These are phyloP conservation scores for Leptopterna dolabrata DNA, from an alignment of 2,888 invertebrate genomes.

Conservation along the genomic window DNA sequence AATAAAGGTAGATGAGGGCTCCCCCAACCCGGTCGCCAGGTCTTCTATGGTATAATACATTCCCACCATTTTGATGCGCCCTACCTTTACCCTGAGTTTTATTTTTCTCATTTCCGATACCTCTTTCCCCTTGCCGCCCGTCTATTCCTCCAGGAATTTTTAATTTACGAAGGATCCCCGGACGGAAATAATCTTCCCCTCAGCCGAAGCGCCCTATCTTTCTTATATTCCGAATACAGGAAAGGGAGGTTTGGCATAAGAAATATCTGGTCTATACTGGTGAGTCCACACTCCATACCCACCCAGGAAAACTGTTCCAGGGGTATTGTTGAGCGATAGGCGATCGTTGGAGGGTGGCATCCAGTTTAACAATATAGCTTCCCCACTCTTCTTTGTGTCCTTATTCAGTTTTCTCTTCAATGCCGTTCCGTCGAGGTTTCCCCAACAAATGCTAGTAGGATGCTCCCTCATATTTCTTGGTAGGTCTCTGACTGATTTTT, in stretches of 20 bases:
- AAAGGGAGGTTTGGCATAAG: not conserved
- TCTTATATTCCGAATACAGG: not conserved
- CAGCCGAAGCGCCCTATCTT: not conserved
- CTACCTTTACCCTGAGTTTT: not conserved
- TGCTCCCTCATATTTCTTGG: slow-evolving; percentile 15
- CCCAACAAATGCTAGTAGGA: not conserved
- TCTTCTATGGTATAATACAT: not conserved
- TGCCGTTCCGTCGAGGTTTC: not conserved
- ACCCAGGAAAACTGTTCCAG: not conserved
- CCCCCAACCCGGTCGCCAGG: no score
- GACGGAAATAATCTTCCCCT: not conserved
- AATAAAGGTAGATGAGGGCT: no score
- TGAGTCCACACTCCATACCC: no score
- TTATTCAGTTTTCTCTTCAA: slow-evolving; percentile 21
- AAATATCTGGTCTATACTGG: not conserved
- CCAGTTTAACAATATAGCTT: slow-evolving; percentile 23
- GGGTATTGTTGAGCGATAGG: not conserved
- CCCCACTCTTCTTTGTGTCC: not conserved
- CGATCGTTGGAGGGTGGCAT: not conserved
- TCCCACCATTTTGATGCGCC: not conserved
- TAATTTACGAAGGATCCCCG: not conserved
- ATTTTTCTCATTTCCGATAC: slow-evolving; percentile 11
- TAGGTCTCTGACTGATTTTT: not conserved
- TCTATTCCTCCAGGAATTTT: not conserved
- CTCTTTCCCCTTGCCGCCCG: not conserved